Evolutionary conservation across 2,113 vertebrate species (phyloP).

Genomic region (Sinocyclocheilus anshuiensis): DNA sequence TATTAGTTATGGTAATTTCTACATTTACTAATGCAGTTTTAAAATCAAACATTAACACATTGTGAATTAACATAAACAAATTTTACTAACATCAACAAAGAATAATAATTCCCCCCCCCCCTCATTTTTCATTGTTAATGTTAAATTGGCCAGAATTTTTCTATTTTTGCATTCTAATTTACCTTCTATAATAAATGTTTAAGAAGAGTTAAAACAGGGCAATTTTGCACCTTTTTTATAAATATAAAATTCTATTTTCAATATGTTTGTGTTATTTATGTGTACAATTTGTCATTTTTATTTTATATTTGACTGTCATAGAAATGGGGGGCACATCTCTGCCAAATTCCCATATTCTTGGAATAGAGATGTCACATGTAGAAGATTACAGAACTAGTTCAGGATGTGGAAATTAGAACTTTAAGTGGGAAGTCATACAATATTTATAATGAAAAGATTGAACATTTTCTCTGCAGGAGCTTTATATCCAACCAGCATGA

Average conservation of each 20-base stretch:
- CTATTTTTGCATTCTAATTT: background rate
- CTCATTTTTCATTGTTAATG: too few relatives aligned
- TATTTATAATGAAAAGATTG: background rate
- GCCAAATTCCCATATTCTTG: background rate
- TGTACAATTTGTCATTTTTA: background rate
- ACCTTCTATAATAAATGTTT: background rate
- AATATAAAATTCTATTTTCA: background rate
- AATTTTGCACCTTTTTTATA: background rate
- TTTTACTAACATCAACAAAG: too few relatives aligned
- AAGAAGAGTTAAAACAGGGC: background rate
- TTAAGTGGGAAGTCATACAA: background rate
- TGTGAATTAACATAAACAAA: too few relatives aligned
- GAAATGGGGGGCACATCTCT: too few relatives aligned
- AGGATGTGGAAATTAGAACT: background rate
- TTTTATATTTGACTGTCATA: background rate
- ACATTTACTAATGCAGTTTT: too few relatives aligned
- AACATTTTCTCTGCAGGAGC: slow-evolving; percentile 76
- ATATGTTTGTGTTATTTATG: background rate
- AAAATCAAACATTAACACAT: too few relatives aligned
- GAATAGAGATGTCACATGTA: background rate
- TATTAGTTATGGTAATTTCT: too few relatives aligned
- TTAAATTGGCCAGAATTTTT: background rate
- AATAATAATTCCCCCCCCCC: too few relatives aligned
- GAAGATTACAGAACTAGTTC: background rate
- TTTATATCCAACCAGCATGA: slow-evolving; percentile 93